These are phyloP conservation scores for Melanerpes formicivorus DNA, from an alignment of 2,113 vertebrate genomes.

Conservation along the genomic window DNA sequence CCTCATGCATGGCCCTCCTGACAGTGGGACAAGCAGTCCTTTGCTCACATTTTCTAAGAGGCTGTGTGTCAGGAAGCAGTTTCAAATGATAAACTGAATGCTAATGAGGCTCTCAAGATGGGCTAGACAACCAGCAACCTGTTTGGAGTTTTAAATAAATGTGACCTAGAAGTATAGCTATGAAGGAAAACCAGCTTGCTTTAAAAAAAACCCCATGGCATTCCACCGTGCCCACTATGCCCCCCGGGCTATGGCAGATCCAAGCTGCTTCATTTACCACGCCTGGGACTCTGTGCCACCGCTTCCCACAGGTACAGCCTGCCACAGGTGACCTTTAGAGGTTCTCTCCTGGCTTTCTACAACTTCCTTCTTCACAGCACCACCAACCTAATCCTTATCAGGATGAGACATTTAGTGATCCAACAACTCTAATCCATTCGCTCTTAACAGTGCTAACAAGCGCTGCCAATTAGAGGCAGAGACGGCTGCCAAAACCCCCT, in stretches of 20 bases:
- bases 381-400: neutral
- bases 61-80: neutral
- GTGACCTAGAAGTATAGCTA: neutral
- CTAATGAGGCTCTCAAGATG: neutral
- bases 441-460: neutral
- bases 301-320: neutral
- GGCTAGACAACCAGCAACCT: neutral
- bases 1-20: neutral
- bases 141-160: neutral
- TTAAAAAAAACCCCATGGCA: neutral
- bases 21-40: neutral
- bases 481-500: neutral
- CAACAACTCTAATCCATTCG: neutral
- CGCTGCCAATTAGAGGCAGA: conserved; percentile 22
- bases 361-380: neutral
- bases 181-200: neutral
- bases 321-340: neutral
- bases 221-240: neutral
- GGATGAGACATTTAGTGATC: neutral
- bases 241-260: neutral
- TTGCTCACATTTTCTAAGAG: neutral
- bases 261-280: neutral
- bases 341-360: neutral
- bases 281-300: fast-evolving
- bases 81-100: neutral